Evolutionary conservation across 2,113 vertebrate species (phyloP).

Genomic region (Paraplagusia blochii): DNA sequence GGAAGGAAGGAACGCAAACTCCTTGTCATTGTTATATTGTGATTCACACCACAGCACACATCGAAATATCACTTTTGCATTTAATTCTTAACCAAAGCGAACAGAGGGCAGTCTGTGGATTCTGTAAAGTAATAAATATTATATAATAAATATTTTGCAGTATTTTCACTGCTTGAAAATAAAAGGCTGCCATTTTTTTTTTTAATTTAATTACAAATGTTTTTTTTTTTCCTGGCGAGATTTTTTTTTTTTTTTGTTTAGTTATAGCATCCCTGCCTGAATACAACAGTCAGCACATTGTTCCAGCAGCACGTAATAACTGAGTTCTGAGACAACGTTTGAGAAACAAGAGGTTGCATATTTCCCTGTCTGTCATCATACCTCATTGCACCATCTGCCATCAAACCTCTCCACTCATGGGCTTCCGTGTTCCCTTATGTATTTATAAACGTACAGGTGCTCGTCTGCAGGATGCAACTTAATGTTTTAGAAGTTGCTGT

Average conservation of each 20-base stretch:
- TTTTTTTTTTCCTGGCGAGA: slow-evolving; percentile 62
- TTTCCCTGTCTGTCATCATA: slow-evolving; percentile 18
- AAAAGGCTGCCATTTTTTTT: no score
- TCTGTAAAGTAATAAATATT: no score
- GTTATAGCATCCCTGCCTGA: slow-evolving; percentile 46
- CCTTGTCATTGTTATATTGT: no score
- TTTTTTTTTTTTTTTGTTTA: slow-evolving; percentile 49
- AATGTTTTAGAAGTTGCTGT: slow-evolving; percentile 9
- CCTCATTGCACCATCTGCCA: neutral
- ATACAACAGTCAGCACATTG: slow-evolving; percentile 54
- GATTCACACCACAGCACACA: no score
- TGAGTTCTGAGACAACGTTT: slow-evolving; percentile 45
- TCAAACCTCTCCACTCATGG: no score
- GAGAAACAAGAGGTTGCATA: slow-evolving; percentile 16
- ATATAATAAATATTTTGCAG: no score
- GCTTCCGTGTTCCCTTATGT: no score
- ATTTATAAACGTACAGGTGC: neutral
- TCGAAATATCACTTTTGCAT: no score
- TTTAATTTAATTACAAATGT: slow-evolving; percentile 64
- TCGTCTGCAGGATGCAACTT: slow-evolving; percentile 3
- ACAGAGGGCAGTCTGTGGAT: no score
- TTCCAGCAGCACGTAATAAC: slow-evolving; percentile 57
- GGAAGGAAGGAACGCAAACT: neutral
- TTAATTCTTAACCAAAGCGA: no score
- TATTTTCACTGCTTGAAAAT: slow-evolving; percentile 2